Evolutionary conservation across 2,797 vertebrate genomes (phyloP), one percentile per base, ranked within the genome.

Genomic region (Mastacembelus armatus): DNA sequence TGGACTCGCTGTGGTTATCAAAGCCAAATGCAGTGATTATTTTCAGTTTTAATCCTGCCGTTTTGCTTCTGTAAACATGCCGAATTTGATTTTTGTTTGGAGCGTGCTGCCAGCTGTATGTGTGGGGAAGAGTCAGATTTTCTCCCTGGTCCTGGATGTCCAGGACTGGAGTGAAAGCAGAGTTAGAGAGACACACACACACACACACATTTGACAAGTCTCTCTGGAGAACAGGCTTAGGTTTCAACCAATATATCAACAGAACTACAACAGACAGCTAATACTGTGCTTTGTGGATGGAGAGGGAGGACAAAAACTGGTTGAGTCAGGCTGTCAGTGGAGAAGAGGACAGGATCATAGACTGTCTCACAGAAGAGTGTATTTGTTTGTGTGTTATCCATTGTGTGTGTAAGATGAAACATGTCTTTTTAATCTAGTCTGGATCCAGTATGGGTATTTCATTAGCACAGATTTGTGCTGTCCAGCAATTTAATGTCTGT

Each of bases 401-500:
- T 24, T 15, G 47, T 42, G 16, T 42, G 18, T 47, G 48, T 24
- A 2, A 38, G 40, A 42, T 57, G 47, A 33, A 58, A 43, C 4
- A 42, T 55, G 18, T 38, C 3, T 66, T 43, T 42, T 38, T 54
- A 32, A 7, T 21, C 12, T 12, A 45, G 50, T 27, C 30, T 49
- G 44, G 47, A 68, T 71, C 43, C 49, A 54, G 39, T 47, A 21
- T 45, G 49, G 18, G 63, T 50, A 50, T 70, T 55, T 27, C 39
- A 33, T 59, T 59, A 59, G 51, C 29, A 19, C 36, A 60, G 55
- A 76, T 55, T 61, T 71, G 81, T 70, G 64, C 61, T 58, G 55
- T 76, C 68, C 60, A 49, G 71, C 57, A 45, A 60, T 54, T 62
- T 77, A 62, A 77, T 60, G 45, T 21, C 40, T 56, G n/a, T n/a